A percentile compares a stretch with the other conserved stretches of the same genome.
These are phyloP conservation scores for Heliconius himera DNA, from an alignment of 1,140 invertebrate species.

Conservation along the genomic window DNA sequence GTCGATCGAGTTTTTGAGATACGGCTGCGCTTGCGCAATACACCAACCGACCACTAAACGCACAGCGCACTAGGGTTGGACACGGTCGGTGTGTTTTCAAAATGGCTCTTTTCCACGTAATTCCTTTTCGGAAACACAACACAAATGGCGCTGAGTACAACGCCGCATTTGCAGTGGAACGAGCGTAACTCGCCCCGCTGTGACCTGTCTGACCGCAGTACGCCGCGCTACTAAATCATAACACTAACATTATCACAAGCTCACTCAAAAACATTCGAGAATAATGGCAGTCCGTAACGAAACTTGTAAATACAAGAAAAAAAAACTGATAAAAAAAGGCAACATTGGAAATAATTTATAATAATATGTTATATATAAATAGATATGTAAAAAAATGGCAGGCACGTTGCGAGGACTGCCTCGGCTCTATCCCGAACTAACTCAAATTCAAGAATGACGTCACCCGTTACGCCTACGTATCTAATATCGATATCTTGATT, in stretches of 20 bases:
- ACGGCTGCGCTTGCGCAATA: conserved; percentile 10
- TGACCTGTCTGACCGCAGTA: conserved; percentile 71
- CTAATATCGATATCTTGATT: conserved; percentile 42
- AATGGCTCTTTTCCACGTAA: conserved; percentile 86
- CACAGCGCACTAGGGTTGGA: conserved; percentile 74
- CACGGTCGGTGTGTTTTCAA: conserved; percentile 85
- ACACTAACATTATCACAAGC: conserved; percentile 69
- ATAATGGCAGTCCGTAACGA: conserved; percentile 61
- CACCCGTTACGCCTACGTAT: conserved; percentile 64
- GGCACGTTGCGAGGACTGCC: conserved; percentile 33
- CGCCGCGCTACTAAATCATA: conserved; percentile 64
- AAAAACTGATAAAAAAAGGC: conserved; percentile 19
- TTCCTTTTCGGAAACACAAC: conserved; percentile 87
- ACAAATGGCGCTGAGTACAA: conserved; percentile 79
- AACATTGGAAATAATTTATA: conserved; percentile 24
- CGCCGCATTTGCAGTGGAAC: conserved; percentile 67
- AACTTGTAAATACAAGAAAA: not conserved
- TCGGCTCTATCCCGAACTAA: conserved; percentile 60
- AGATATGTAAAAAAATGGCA: conserved; percentile 35
- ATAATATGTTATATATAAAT: conserved; percentile 11
- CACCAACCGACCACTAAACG: conserved; percentile 58
- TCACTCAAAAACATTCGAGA: conserved; percentile 70
- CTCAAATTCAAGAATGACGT: conserved; percentile 79
- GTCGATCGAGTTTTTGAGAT: too few relatives aligned
- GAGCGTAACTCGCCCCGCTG: conserved; percentile 60